These are phyloP conservation scores for Cephus spinipes DNA, from an alignment of 2,888 invertebrate genomes.

Conservation along the genomic window DNA sequence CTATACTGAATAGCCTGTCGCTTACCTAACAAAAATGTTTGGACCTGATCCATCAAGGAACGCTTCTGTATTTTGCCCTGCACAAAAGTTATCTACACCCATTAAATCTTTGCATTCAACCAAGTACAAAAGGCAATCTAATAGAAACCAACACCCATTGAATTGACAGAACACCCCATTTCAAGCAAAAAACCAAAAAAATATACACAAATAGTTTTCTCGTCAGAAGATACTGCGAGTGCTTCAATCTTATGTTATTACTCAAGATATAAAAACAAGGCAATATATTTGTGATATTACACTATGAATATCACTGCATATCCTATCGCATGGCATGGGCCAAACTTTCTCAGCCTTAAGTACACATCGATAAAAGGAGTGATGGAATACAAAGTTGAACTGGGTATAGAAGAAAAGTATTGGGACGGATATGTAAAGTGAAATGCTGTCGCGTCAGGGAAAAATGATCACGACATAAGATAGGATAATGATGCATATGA, in stretches of 20 bases:
- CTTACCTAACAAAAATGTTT: not conserved
- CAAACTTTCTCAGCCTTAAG: not conserved
- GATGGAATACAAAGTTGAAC: not conserved
- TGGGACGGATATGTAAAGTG: not conserved
- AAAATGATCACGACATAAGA: not conserved
- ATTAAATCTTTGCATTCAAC: not conserved
- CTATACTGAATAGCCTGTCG: not conserved
- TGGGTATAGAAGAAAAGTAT: not conserved
- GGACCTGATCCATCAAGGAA: not conserved
- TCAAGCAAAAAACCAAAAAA: not conserved
- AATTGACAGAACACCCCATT: not conserved
- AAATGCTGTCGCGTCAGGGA: not conserved
- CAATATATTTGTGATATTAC: not conserved
- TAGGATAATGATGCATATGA: slow-evolving; percentile 13
- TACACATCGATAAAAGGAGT: not conserved
- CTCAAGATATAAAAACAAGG: not conserved
- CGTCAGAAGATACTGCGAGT: not conserved
- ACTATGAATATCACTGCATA: not conserved
- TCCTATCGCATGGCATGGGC: not conserved
- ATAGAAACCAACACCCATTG: not conserved
- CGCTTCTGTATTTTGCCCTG: not conserved
- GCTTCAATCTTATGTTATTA: not conserved
- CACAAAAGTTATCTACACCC: not conserved
- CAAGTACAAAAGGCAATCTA: not conserved
- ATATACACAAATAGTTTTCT: not conserved